Evolutionary conservation across 2,888 invertebrate species (phyloP).

Genomic region (Eubasilissa splendida): DNA sequence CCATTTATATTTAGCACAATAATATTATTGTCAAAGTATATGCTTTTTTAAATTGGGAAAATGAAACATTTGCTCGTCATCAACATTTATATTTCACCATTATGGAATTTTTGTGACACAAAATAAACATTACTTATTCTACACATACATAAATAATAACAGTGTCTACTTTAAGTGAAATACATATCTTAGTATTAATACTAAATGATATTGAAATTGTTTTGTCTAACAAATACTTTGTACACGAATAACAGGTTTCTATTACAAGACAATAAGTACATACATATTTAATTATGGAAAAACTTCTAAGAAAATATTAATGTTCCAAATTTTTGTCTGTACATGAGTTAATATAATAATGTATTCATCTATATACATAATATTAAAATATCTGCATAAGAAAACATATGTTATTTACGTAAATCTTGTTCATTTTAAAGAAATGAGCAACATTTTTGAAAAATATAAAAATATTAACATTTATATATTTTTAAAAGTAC

Average conservation of each 20-base stretch:
- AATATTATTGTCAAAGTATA: background rate
- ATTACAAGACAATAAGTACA: background rate
- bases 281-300: background rate
- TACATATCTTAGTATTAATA: background rate
- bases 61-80: background rate
- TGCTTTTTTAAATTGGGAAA: background rate
- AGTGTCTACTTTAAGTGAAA: background rate
- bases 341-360: background rate
- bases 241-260: slow-evolving; percentile 3
- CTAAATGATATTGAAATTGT: background rate
- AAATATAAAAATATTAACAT: too few species aligned
- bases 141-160: slow-evolving; percentile 2
- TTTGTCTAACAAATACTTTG: slow-evolving; percentile 14
- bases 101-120: background rate
- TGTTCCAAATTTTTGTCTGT: background rate
- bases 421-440: too few species aligned
- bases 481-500: too few species aligned
- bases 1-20: background rate
- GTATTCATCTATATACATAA: too few species aligned
- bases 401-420: too few species aligned
- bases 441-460: too few species aligned
- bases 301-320: slow-evolving; percentile 11
- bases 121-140: background rate
- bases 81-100: background rate
- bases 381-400: too few species aligned